Evolutionary conservation across 2,888 invertebrate genomes (phyloP).

Genomic region (Caprella mutica): DNA sequence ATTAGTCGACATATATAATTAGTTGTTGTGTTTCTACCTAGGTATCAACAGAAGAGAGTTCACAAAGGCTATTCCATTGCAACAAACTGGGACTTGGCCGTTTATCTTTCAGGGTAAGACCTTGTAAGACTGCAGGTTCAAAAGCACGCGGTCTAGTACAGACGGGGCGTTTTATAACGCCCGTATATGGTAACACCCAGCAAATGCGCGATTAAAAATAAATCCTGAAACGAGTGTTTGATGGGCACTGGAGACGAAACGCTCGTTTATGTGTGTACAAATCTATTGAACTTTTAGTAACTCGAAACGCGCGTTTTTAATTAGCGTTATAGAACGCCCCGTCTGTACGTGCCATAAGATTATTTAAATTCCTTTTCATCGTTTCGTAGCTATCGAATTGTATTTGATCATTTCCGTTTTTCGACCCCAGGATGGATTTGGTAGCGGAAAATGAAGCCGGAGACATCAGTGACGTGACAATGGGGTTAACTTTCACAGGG

Average conservation of each 20-base stretch:
- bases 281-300: no score
- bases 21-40: not conserved
- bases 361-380: not conserved
- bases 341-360: no score
- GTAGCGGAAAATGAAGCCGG: conserved; percentile 58
- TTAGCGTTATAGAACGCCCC: no score
- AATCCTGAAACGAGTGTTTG: no score
- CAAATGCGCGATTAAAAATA: no score
- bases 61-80: conserved; percentile 55
- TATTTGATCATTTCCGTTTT: no score
- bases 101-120: conserved; percentile 56
- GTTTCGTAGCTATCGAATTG: no score
- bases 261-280: no score
- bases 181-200: no score
- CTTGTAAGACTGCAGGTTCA: not conserved
- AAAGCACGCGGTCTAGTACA: not conserved
- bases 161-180: not conserved
- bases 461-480: conserved; percentile 48
- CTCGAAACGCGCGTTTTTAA: no score
- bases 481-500: conserved; percentile 50
- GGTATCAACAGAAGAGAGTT: conserved; percentile 21
- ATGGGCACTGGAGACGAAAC: no score
- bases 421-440: conserved; percentile 53
- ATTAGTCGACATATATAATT: no score
- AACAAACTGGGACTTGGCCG: conserved; percentile 67